Conservation (phyloP, 2,888 invertebrate species). For the Drosophila greeni region DNA sequence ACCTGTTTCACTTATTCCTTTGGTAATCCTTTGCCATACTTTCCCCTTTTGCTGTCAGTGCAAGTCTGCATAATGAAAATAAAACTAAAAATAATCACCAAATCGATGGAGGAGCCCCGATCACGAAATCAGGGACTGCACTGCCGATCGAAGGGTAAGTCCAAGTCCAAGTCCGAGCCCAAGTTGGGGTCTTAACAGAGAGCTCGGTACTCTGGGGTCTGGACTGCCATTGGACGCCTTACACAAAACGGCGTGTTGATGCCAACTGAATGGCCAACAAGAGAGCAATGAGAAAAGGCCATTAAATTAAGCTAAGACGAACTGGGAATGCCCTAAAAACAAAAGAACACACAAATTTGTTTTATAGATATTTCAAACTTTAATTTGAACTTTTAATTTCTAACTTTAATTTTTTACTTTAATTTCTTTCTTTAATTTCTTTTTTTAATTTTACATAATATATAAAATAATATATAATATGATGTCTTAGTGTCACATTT, state of each 20-base stretch:
- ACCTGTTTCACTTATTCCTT: too few species aligned
- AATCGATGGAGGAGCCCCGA: conserved; percentile 59
- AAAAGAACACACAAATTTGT: background rate
- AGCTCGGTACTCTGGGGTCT: conserved; percentile 6
- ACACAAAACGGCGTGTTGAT: conserved; percentile 68
- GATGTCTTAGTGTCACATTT: background rate
- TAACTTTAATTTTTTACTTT: too few species aligned
- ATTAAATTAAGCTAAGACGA: background rate
- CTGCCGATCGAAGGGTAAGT: conserved; percentile 8
- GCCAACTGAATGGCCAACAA: conserved; percentile 64
- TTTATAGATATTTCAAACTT: too few species aligned
- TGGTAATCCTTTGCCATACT: background rate
- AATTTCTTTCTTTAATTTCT: too few species aligned
- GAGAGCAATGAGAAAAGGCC: conserved; percentile 18
- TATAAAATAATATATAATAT: background rate
- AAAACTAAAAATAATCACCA: conserved; percentile 22
- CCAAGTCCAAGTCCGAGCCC: conserved; percentile 9
- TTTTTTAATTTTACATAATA: background rate
- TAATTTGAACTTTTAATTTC: too few species aligned
- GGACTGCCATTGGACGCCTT: conserved; percentile 34
- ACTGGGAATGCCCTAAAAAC: background rate
- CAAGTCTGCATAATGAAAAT: background rate
- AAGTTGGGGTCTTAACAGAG: background rate
- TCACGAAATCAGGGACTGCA: conserved; percentile 36
- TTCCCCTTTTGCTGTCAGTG: background rate